Base-by-base conservation (phyloP, 35 echinoderm and acorn worm genomes). In the Apostichopus parvimensis region DNA sequence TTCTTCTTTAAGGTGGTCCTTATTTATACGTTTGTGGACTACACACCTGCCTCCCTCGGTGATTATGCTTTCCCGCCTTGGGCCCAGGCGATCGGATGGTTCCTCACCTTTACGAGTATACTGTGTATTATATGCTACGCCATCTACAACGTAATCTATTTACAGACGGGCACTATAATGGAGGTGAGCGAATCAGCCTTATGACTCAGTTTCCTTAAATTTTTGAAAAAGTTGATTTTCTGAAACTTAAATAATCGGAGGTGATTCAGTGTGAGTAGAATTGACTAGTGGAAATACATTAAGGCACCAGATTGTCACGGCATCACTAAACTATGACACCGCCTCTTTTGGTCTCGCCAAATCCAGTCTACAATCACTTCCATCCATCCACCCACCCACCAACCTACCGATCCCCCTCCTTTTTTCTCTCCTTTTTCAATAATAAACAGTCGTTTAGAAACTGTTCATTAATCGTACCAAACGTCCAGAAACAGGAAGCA, bases 21-120 rank as follows among this genome's bases (percentile, higher is more conserved):
- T 73, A 92, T 92, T 23, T 89, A 87, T 88, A 91, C 83, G 6
- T 95, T 95, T 61, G 55, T 95, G 6, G 84, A 92, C 34, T 95
- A 95, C 86, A 12, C 75, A 8, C 90, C 94, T 13, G 94, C 94
- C 2, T 87, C 54, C 6, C 92, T 86, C 68, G 94, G 90, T 68
- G 91, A 92, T 80, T 95, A 95, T 54, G 53, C 64, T 1, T 95
- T 92, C 78, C 94, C 94, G 14, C 72, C 54, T 26, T 95, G 94
- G 94, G 94, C 94, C 20, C 83, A 95, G 56, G 94, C 83, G 5
- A 65, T 95, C 8, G 94, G 94, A 18, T 95, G 94, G 94, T 64
- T 73, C 26, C 72, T 95, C 62, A 84, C 91, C 1, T n/a, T 79
- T 1, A 68, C 75, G 11, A 89, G 90, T 3, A 15, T 95, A 20